A percentile compares a stretch with the other conserved stretches of the same genome.
phyloP scores from a whole-genome alignment of 2,888 invertebrate genomes.

The Monoplex corrugatus region DNA sequence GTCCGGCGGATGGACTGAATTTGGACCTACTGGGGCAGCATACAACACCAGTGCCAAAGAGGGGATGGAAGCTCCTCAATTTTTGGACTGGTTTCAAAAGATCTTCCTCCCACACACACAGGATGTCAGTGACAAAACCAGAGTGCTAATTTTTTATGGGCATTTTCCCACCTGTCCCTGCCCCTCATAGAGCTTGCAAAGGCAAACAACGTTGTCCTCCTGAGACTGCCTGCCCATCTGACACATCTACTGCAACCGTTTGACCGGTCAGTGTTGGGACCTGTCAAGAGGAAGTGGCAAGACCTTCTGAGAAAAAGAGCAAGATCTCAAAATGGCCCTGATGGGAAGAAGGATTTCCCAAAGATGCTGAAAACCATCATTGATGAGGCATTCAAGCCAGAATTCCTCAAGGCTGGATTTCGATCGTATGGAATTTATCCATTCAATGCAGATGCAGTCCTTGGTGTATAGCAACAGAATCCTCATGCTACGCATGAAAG shows the following conservation, averaged over 20 bases:
- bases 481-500: too few species aligned
- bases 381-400: neutral
- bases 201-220: constrained; percentile 31
- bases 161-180: too few species aligned
- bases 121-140: too few species aligned
- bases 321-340: neutral
- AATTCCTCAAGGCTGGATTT: neutral
- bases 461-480: too few species aligned
- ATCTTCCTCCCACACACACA: too few species aligned
- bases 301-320: neutral
- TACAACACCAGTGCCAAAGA: too few species aligned
- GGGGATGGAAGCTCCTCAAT: too few species aligned
- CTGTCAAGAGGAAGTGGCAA: constrained; percentile 34
- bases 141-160: too few species aligned
- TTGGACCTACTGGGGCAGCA: too few species aligned
- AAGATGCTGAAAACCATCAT: neutral
- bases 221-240: constrained; percentile 38
- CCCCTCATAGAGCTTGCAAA: constrained; percentile 6
- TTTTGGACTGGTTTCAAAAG: too few species aligned
- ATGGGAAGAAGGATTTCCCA: neutral
- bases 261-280: constrained; percentile 44
- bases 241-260: constrained; percentile 46
- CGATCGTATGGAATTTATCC: neutral
- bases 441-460: neutral
- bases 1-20: too few species aligned